phyloP scores from a whole-genome alignment of 2,888 invertebrate genomes.

The Criorhina ranunculi region DNA sequence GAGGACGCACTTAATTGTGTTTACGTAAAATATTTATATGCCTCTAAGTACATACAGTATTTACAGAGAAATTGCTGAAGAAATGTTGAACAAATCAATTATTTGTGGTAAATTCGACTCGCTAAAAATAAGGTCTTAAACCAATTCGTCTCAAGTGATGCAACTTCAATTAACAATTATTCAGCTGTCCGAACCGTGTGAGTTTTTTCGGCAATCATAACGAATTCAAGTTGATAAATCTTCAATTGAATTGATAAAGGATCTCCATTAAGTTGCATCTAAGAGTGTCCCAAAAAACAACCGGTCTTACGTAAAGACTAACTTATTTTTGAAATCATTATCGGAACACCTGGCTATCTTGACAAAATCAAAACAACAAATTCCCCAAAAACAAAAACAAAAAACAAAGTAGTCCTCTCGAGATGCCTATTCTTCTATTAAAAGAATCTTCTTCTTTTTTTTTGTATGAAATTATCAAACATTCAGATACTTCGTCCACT shows the following conservation, averaged over 20 bases:
- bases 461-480: slow-evolving; percentile 21
- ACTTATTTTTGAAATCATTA: neutral
- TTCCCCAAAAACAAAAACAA: neutral
- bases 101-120: neutral
- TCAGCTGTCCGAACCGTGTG: neutral
- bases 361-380: neutral
- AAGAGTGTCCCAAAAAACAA: neutral
- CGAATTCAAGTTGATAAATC: no score
- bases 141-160: neutral
- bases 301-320: neutral
- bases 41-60: no score
- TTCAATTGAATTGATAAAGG: no score
- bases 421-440: neutral
- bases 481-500: neutral
- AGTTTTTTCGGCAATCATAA: neutral
- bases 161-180: neutral
- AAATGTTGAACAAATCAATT: neutral
- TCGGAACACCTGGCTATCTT: neutral
- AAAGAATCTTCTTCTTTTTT: neutral
- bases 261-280: no score
- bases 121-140: neutral
- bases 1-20: no score
- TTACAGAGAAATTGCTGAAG: no score
- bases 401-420: slow-evolving; percentile 6
- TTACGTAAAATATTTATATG: no score